Base-by-base conservation (phyloP, 2,113 vertebrate genomes). In the Galbula dea region DNA sequence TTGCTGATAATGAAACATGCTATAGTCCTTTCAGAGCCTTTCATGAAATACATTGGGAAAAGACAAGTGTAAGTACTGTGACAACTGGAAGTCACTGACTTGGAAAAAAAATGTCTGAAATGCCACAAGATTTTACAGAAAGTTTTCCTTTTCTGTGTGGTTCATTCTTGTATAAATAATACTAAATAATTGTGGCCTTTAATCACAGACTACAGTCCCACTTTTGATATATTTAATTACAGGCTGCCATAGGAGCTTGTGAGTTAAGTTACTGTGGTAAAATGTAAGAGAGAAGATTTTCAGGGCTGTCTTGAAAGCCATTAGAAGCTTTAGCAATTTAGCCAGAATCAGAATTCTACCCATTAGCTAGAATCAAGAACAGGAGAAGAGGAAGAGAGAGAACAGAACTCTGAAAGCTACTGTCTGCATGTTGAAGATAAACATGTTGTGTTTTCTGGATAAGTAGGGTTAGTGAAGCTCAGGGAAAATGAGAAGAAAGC, bases 71-170 rank as follows among this genome's bases (percentile, higher is more conserved):
- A 48, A 93, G 83, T 73, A 80, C 85, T 86, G 54, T 76, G 79
- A 46, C 88, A 92, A 88, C 59, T 92, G 76, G 54, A 93, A 46
- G 74, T 93, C 79, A 41, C 55, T 58, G 76, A 48, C 75, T 83
- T 86, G 45, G n/a, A 59, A 88, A 89, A 89, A 69, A 76, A n/a
- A n/a, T 2, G 11, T 63, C 32, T 3, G 2, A 82, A 85, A 78
- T 89, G 48, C 34, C 54, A 45, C 58, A 76, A 58, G 57, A 34
- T 43, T 43, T 43, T 43, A 43, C 17, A 79, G 67, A 83, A n/a
- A 72, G 45, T 89, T 79, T 88, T 89, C 30, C 30, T 76, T n/a
- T 91, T 89, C 57, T 45, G 30, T 75, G 54, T 3, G 8, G 27
- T 80, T 75, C 58, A 57, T 57, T n/a, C 59, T 73, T 84, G 34